These are phyloP conservation scores for Drosophila setifemur DNA, from an alignment of 1,140 invertebrate species.

Conservation along the genomic window DNA sequence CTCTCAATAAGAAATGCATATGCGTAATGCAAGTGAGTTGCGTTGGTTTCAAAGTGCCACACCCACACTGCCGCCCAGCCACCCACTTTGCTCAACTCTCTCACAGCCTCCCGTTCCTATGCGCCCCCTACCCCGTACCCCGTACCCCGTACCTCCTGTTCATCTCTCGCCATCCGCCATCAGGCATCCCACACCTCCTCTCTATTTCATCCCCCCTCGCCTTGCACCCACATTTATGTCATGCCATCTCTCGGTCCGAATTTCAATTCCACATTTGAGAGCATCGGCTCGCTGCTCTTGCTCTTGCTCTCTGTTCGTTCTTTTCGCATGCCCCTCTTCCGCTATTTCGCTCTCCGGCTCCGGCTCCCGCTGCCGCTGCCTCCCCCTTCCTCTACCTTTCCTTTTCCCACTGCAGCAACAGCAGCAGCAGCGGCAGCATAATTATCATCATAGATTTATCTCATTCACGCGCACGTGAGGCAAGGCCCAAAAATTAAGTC, in stretches of 20 bases:
- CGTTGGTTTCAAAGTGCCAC: slow-evolving; percentile 60
- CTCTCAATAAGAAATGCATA: slow-evolving; percentile 69
- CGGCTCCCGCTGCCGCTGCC: slow-evolving; percentile 33
- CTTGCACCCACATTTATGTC: slow-evolving; percentile 3
- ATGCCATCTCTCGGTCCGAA: slow-evolving; percentile 24
- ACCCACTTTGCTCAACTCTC: slow-evolving; percentile 6
- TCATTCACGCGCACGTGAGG: slow-evolving; percentile 76
- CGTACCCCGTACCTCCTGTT: background rate
- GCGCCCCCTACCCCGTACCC: background rate
- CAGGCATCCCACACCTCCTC: too few species aligned
- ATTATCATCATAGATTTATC: slow-evolving; percentile 79
- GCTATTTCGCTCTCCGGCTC: background rate
- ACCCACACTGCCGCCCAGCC: slow-evolving; percentile 56
- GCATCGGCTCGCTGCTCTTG: slow-evolving; percentile 4
- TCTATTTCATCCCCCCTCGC: too few species aligned
- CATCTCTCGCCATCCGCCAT: too few species aligned
- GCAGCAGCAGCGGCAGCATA: slow-evolving; percentile 43
- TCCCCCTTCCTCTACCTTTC: slow-evolving; percentile 11
- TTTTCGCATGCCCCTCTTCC: slow-evolving; percentile 9
- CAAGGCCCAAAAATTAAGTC: slow-evolving; percentile 67
- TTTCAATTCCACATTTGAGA: slow-evolving; percentile 28
- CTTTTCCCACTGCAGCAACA: slow-evolving; percentile 24
- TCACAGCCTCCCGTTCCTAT: background rate
- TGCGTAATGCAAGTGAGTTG: slow-evolving; percentile 67
- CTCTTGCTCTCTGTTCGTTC: slow-evolving; percentile 1